Evolutionary conservation across 2,888 invertebrate species (phyloP).

Genomic region (Dromius quadrimaculatus): DNA sequence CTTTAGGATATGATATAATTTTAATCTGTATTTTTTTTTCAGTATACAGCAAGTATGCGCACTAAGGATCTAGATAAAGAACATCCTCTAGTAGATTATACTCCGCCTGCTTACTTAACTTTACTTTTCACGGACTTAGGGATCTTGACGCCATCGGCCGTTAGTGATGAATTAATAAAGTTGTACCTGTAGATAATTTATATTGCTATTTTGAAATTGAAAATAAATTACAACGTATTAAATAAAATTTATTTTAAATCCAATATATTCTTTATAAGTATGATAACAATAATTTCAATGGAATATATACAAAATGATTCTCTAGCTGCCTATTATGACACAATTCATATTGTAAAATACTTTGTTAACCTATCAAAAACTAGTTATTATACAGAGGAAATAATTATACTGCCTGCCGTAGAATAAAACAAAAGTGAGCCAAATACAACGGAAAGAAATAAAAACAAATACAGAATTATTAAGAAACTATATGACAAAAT

Average conservation of each 20-base stretch:
- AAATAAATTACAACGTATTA: slow-evolving; percentile 37
- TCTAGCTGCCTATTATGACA: slow-evolving; percentile 48
- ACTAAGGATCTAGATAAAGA: slow-evolving; percentile 69
- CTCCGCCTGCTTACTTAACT: slow-evolving; percentile 93
- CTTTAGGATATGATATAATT: background rate
- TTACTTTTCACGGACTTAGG: slow-evolving; percentile 96
- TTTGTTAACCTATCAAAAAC: slow-evolving; percentile 19
- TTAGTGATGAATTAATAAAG: slow-evolving; percentile 97
- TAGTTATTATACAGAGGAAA: slow-evolving; percentile 14
- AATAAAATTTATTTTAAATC: slow-evolving; percentile 34
- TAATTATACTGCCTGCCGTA: background rate
- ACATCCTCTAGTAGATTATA: slow-evolving; percentile 96
- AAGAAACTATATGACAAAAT: no score
- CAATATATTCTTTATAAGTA: slow-evolving; percentile 22
- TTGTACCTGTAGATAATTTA: slow-evolving; percentile 82
- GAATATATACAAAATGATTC: slow-evolving; percentile 36
- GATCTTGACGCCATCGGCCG: slow-evolving; percentile 95
- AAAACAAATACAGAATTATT: no score
- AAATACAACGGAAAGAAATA: no score
- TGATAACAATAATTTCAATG: slow-evolving; percentile 31
- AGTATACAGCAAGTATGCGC: slow-evolving; percentile 70
- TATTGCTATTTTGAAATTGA: slow-evolving; percentile 20
- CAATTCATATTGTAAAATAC: slow-evolving; percentile 29
- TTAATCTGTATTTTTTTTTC: slow-evolving; percentile 56
- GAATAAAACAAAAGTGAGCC: slow-evolving; percentile 10